Percentiles rank a stretch among this genome's conserved stretches.
Evolutionary conservation across 1,140 invertebrate genomes (phyloP).

Genomic region (Aphidius gifuensis): DNA sequence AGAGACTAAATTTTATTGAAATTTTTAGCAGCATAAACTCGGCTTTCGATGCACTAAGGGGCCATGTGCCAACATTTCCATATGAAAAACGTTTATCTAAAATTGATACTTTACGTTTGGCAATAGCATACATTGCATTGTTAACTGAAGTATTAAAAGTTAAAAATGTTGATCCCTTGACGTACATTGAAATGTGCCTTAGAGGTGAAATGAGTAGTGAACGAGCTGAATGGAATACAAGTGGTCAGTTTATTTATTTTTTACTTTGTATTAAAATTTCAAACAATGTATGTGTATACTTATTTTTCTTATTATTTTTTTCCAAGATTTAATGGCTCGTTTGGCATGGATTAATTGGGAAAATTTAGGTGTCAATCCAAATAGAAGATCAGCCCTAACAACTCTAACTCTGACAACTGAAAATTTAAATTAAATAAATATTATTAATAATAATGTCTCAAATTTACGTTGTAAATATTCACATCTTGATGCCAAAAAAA

Average conservation of each 20-base stretch:
- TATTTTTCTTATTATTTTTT: slow-evolving; percentile 20
- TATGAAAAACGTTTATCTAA: slow-evolving; percentile 97
- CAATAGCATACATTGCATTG: slow-evolving; percentile 95
- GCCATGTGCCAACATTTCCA: slow-evolving; percentile 96
- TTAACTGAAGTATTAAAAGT: slow-evolving; percentile 87
- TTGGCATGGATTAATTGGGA: slow-evolving; percentile 99
- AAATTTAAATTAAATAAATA: slow-evolving; percentile 59
- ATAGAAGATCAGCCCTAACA: slow-evolving; percentile 75
- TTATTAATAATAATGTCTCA: slow-evolving; percentile 5
- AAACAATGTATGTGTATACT: background rate
- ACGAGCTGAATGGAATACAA: slow-evolving; percentile 91
- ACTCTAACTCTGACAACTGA: slow-evolving; percentile 78
- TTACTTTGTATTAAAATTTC: background rate
- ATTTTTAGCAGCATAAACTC: slow-evolving; percentile 94
- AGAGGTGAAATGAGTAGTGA: slow-evolving; percentile 84
- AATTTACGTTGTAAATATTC: slow-evolving; percentile 46
- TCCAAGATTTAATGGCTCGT: slow-evolving; percentile 88
- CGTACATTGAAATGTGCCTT: slow-evolving; percentile 90
- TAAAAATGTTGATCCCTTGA: slow-evolving; percentile 80
- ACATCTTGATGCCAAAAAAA: slow-evolving; percentile 22
- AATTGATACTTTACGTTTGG: slow-evolving; percentile 92
- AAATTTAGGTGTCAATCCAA: slow-evolving; percentile 90
- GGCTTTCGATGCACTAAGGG: slow-evolving; percentile 91
- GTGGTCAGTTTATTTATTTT: slow-evolving; percentile 66
- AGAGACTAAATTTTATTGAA: slow-evolving; percentile 49